Conservation (phyloP, 2,888 invertebrate genomes). For the Pachycephus smyrnensis region DNA sequence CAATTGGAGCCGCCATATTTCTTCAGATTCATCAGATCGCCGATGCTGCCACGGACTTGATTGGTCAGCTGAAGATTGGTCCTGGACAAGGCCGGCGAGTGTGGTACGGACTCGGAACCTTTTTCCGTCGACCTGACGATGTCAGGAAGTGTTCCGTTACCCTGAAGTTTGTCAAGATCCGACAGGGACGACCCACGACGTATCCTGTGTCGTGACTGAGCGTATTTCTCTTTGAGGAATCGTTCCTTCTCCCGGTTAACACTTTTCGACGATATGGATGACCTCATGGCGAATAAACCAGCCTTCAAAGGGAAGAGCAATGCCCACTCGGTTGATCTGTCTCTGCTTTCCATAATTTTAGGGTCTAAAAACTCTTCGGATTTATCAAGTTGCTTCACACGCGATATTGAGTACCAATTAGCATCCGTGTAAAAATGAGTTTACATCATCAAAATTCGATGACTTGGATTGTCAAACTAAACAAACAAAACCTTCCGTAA, state of each 20-base stretch:
- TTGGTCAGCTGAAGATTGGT: constrained; percentile 61
- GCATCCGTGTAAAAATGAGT: too few species aligned
- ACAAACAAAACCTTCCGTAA: too few species aligned
- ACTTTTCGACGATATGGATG: constrained; percentile 62
- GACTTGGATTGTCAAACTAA: too few species aligned
- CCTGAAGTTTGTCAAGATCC: constrained; percentile 75
- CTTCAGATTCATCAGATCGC: constrained; percentile 82
- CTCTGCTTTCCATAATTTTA: constrained; percentile 62
- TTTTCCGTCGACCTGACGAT: constrained; percentile 68
- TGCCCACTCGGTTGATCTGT: constrained; percentile 72
- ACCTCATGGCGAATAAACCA: constrained; percentile 71
- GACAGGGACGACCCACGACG: constrained; percentile 80
- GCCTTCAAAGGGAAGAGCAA: constrained; percentile 72
- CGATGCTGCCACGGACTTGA: constrained; percentile 73
- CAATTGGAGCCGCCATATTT: constrained; percentile 79
- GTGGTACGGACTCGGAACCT: constrained; percentile 68
- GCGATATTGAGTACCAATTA: too few species aligned
- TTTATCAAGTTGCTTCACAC: too few species aligned
- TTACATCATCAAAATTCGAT: too few species aligned
- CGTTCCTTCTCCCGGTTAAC: constrained; percentile 51
- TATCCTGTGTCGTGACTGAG: constrained; percentile 65
- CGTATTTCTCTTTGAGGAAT: constrained; percentile 34
- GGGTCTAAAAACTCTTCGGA: not conserved
- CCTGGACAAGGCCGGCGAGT: constrained; percentile 69
- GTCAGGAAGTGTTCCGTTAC: constrained; percentile 62